Evolutionary conservation across 2,113 vertebrate species (phyloP).

Genomic region (Microcebus ravelobensis): DNA sequence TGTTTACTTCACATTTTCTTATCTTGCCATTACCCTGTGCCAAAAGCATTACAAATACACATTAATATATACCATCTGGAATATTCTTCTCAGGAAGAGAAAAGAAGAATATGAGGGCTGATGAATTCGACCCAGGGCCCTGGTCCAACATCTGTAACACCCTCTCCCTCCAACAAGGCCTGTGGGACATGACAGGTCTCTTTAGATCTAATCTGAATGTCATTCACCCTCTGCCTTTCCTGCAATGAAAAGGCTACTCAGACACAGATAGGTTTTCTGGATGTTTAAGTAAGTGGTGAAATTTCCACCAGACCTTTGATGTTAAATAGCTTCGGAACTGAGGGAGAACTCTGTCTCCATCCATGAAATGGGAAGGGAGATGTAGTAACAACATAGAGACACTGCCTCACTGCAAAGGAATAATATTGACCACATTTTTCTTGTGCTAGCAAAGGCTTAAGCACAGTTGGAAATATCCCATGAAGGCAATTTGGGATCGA

Average conservation of each 20-base stretch:
- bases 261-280: neutral
- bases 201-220: neutral
- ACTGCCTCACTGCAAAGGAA: neutral
- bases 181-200: neutral
- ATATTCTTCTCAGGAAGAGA: neutral
- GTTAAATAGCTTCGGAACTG: neutral
- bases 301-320: constrained; percentile 35
- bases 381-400: neutral
- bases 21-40: constrained; percentile 36
- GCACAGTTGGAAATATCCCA: neutral
- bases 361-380: neutral
- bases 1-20: constrained; percentile 69
- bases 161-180: neutral
- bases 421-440: neutral
- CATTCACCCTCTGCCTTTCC: neutral
- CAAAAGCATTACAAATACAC: constrained; percentile 54
- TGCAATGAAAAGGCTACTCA: neutral
- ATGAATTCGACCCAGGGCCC: constrained; percentile 19
- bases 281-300: neutral
- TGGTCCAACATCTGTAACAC: neutral
- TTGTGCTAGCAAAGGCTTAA: neutral
- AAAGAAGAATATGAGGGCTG: neutral
- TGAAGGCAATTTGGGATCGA: neutral
- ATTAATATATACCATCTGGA: constrained; percentile 68
- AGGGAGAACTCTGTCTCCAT: neutral